Evolutionary conservation across 2,888 invertebrate genomes (phyloP).

Genomic region (Acholoe squamosa): DNA sequence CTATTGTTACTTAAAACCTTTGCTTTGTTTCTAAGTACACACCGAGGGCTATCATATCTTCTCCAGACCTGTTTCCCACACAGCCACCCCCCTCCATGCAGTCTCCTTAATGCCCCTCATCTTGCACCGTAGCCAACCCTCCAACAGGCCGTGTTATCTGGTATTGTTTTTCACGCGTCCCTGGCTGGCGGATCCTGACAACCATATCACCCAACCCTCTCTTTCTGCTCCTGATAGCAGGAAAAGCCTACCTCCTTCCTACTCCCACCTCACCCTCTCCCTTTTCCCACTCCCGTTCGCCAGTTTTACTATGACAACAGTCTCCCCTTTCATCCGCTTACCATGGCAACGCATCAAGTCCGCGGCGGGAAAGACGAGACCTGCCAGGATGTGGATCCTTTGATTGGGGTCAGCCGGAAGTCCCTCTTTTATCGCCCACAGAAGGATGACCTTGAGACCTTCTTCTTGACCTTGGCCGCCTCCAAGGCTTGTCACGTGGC

Average conservation of each 20-base stretch:
- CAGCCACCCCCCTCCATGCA: background rate
- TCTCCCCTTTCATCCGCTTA: constrained; percentile 44
- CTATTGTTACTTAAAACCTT: background rate
- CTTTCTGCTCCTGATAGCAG: constrained; percentile 10
- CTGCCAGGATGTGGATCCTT: constrained; percentile 29
- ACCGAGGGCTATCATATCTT: constrained; percentile 21
- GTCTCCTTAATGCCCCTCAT: background rate
- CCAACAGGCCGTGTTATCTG: constrained; percentile 28
- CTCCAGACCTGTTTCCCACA: background rate
- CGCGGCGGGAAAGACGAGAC: constrained; percentile 40
- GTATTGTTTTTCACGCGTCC: constrained; percentile 53
- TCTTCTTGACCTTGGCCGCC: constrained; percentile 39
- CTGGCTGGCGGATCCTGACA: constrained; percentile 7
- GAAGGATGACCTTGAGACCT: constrained; percentile 39
- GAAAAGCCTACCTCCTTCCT: background rate
- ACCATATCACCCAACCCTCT: constrained; percentile 20
- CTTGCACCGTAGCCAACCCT: background rate
- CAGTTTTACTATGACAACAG: constrained; percentile 49
- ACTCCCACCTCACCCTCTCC: background rate
- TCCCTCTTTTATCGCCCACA: constrained; percentile 46
- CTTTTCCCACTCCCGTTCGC: constrained; percentile 15
- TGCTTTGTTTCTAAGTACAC: background rate
- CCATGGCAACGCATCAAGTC: constrained; percentile 56
- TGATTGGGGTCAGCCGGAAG: constrained; percentile 51
- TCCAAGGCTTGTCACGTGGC: constrained; percentile 23